Base-by-base conservation (phyloP, 2,797 vertebrate species). In the Vultur gryphus region DNA sequence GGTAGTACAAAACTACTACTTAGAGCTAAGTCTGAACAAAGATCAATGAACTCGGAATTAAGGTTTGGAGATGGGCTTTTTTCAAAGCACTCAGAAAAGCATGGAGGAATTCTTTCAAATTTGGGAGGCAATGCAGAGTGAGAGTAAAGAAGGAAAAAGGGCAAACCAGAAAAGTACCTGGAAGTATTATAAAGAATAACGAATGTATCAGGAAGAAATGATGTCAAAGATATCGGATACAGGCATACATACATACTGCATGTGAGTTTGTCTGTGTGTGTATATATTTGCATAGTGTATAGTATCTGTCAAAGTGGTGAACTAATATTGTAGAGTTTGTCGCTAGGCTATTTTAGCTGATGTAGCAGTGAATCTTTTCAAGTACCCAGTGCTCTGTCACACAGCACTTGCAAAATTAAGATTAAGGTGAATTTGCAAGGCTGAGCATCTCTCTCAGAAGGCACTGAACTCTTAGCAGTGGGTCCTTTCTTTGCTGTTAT, bases 261-360 rank as follows among this genome's bases (percentile, higher is more conserved):
- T 5, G 26, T 11, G 44, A 7, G 13, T 6, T 2, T 33, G n/a
- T 23, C 1, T 12, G 7, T 18, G 31, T 35, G 1, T 28, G 25
- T 9, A 10, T 16, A 3, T 28, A 73, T 78, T 49, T 88, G 10
- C 49, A 46, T 48, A 43, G 9, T 11, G 21, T 10, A 5, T 3
- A 31, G 19, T 26, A 79, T 54, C 76, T 51, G 67, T n/a, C 16
- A 0, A 81, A 84, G 35, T 4, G 31, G 15, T 9, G 16, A 81
- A 66, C 43, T 55, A 35, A 31, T 21, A 78, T 16, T 37, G 37
- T 7, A 37, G 25, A 75, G 16, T 43, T 35, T 59, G 65, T 35
- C 69, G 65, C 49, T 7, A 33, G 55, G 43, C 28, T 55, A 15
- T 67, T 90, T 70, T 37, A 90, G 81, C 19, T 51, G 65, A 77